Evolutionary conservation across 2,888 invertebrate genomes (phyloP), one percentile per base, ranked within the genome.

Genomic region (Homarus gammarus): DNA sequence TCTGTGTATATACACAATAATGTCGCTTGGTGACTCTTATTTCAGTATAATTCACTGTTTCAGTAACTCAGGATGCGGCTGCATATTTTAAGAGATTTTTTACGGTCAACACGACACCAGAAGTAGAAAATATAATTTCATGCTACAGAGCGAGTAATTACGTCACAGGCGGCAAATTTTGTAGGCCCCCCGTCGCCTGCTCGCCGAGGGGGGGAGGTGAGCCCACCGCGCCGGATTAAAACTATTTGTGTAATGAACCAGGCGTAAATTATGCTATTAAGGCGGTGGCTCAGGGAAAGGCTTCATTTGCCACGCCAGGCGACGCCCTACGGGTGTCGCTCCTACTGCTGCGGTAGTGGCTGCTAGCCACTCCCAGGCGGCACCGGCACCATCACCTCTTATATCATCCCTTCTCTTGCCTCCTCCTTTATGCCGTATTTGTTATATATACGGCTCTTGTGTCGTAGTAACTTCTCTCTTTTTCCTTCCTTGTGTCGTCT

Each of bases 231-330:
- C 87, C 87, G 87, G 87, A 87, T 87, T 87, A 87, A 87, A 87
- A 87, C 87, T 87, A 87, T 87, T 87, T 86, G 87, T 87, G 87
- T 87, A 87, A 87, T 87, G 87, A 87, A 87, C 87, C 87, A 87
- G 73, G 87, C 87, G 87, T 87, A 87, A 87, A 87, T 87, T 87
- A 87, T 87, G 87, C 87, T 87, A 87, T 87, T 87, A 87, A 87
- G 87, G 87, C 87, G 81, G 87, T 40, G 73, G 79, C 79, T 73
- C 78, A 56, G 87, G 87, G 87, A 81, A 87, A 81, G 87, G 87
- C 87, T 81, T 87, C 87, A 79, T 81, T 79, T 87, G 87, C 61
- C 79, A 38, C 38, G 40, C 56, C 61, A 84, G 33, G 83, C 83
- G 83, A 68, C 77, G 73, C 73, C 70, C 83, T 40, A 22, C 83